Evolutionary conservation across 2,888 invertebrate species (phyloP).

Genomic region (Linyphia triangularis): DNA sequence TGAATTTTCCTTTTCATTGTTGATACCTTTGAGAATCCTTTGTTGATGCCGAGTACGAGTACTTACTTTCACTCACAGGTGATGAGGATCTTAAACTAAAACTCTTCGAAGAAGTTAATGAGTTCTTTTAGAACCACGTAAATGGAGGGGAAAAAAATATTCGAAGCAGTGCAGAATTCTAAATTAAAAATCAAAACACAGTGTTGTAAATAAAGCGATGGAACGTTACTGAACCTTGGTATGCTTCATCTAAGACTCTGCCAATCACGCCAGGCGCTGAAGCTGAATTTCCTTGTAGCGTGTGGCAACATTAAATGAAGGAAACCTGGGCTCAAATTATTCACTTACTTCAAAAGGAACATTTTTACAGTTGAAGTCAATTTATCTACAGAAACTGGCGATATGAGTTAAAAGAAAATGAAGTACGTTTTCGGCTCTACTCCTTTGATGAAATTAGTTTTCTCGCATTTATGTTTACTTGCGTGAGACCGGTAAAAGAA

Average conservation of each 20-base stretch:
- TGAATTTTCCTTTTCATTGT: too few relatives aligned
- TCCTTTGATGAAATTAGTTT: background rate
- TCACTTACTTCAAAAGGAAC: background rate
- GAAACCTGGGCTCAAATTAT: background rate
- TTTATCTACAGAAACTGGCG: background rate
- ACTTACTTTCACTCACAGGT: background rate
- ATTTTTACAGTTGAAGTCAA: background rate
- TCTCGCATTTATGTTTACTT: background rate
- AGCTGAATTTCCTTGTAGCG: background rate
- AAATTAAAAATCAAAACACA: background rate
- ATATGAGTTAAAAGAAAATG: background rate
- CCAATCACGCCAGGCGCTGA: background rate
- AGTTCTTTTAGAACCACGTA: background rate
- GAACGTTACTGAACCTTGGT: background rate
- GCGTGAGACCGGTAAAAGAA: background rate
- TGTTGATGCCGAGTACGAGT: background rate
- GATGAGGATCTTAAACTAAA: background rate
- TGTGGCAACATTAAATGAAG: background rate
- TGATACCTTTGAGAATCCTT: too few relatives aligned
- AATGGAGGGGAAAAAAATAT: background rate
- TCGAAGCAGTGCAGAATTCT: background rate
- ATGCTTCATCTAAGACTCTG: background rate
- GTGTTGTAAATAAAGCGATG: constrained; percentile 3
- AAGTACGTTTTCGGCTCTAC: background rate
- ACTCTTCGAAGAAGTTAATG: background rate